phyloP scores from a whole-genome alignment of 2,113 vertebrate genomes.

The Dinomys branickii region DNA sequence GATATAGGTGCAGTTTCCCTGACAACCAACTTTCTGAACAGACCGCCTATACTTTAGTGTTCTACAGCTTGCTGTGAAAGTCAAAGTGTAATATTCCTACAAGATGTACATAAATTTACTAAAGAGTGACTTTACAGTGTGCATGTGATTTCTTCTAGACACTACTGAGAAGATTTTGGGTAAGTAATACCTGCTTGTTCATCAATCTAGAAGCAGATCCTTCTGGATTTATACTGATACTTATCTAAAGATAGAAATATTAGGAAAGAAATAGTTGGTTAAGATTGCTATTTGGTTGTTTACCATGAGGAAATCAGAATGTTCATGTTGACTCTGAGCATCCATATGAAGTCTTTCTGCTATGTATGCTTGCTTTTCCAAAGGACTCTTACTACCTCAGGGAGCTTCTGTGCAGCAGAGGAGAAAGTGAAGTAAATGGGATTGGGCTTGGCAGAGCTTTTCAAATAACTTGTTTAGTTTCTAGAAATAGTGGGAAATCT shows the following conservation, averaged over 20 bases:
- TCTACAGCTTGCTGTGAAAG: conserved; percentile 49
- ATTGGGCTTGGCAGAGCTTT: conserved; percentile 60
- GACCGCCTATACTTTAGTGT: conserved; percentile 51
- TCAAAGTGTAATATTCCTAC: conserved; percentile 53
- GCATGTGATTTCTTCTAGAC: background rate
- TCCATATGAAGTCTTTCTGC: background rate
- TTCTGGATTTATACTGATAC: background rate
- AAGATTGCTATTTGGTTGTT: background rate
- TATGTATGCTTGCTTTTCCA: background rate
- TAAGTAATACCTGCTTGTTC: background rate
- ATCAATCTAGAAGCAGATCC: background rate
- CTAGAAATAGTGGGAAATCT: conserved; percentile 12
- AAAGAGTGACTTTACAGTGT: background rate
- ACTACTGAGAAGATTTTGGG: background rate
- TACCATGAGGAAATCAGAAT: background rate
- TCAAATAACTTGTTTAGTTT: conserved; percentile 55
- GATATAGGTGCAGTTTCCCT: conserved; percentile 67
- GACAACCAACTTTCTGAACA: conserved; percentile 74
- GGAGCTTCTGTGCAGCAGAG: background rate
- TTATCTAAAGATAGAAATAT: background rate
- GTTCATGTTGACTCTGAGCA: background rate
- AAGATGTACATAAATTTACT: conserved; percentile 53
- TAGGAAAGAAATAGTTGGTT: background rate
- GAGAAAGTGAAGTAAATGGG: conserved; percentile 25
- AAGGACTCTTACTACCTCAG: background rate